These are phyloP conservation scores for Pollenia griseotomentosa DNA, from an alignment of 2,888 invertebrate genomes.

Conservation along the genomic window DNA sequence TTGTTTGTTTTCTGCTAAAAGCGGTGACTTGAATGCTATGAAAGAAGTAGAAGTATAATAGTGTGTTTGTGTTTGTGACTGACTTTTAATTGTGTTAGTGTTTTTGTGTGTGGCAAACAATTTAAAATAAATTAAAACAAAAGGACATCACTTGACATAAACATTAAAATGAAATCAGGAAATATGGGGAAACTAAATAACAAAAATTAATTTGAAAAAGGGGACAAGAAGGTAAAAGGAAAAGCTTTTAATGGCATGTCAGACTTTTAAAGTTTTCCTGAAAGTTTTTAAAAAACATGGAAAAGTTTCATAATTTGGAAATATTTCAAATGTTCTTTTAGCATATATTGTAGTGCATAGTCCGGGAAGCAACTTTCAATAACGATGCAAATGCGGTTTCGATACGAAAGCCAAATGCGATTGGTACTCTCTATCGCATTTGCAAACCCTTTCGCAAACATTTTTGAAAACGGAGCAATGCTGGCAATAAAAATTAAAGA, in stretches of 20 bases:
- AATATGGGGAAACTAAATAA: not conserved
- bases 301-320: too few relatives aligned
- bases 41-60: not conserved
- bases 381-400: too few relatives aligned
- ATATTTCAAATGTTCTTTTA: too few relatives aligned
- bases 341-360: too few relatives aligned
- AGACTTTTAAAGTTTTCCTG: too few relatives aligned
- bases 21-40: not conserved
- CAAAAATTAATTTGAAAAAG: slow-evolving; percentile 2
- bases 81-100: slow-evolving; percentile 29
- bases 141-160: slow-evolving; percentile 57
- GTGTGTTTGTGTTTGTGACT: not conserved
- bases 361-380: too few relatives aligned
- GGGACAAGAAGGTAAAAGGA: not conserved
- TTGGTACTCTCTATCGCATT: too few relatives aligned
- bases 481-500: too few relatives aligned
- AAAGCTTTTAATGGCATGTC: not conserved
- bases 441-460: too few relatives aligned
- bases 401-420: too few relatives aligned
- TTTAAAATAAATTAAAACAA: slow-evolving; percentile 59
- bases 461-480: too few relatives aligned
- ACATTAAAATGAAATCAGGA: slow-evolving; percentile 39
- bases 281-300: too few relatives aligned
- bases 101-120: slow-evolving; percentile 27
- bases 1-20: not conserved